A percentile compares a stretch with the other conserved stretches of the same genome.
phyloP scores from a whole-genome alignment of 2,888 invertebrate genomes.

The Marronus borbonicus region DNA sequence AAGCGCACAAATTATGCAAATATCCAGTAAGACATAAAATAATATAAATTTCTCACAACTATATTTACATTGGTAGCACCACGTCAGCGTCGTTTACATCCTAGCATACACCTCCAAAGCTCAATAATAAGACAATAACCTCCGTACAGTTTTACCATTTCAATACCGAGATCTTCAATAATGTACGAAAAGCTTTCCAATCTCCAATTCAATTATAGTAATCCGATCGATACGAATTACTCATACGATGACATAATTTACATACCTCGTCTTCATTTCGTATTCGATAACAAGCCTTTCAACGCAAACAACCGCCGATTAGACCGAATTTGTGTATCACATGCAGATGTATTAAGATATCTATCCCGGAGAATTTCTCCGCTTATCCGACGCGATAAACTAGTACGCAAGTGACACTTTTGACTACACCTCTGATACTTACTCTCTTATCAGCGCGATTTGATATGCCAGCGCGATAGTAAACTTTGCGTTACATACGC shows the following conservation, averaged over 20 bases:
- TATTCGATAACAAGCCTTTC: not conserved
- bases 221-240: constrained; percentile 41
- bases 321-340: not conserved
- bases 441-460: constrained; percentile 16
- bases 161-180: constrained; percentile 25
- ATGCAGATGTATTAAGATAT: not conserved
- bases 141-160: too few species aligned
- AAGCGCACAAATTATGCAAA: not conserved
- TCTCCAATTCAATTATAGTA: constrained; percentile 40
- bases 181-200: constrained; percentile 6
- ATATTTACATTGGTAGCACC: not conserved
- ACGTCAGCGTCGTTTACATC: not conserved
- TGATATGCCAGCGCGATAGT: constrained; percentile 23
- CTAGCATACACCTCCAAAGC: too few species aligned
- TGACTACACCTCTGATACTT: constrained; percentile 11
- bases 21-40: not conserved
- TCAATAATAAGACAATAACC: too few species aligned
- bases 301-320: not conserved
- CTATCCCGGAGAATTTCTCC: not conserved
- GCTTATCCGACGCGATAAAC: constrained; percentile 19
- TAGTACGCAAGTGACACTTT: constrained; percentile 16
- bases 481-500: not conserved
- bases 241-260: constrained; percentile 32
- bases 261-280: not conserved
- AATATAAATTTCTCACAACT: not conserved